Evolutionary conservation across 2,113 vertebrate genomes (phyloP), one percentile per base, ranked within the genome.

Genomic region (Pao palembangensis): DNA sequence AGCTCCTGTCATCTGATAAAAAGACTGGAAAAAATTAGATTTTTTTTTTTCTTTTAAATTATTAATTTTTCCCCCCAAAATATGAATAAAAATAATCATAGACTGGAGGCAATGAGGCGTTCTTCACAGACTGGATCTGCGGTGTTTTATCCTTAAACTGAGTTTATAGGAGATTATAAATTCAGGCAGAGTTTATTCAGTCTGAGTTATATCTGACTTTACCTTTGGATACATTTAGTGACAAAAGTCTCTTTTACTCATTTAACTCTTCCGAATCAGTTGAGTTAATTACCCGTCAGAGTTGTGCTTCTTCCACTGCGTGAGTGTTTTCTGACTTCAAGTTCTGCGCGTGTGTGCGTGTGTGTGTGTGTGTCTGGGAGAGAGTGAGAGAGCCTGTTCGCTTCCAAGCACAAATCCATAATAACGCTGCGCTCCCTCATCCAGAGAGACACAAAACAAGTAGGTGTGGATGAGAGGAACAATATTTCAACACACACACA

Each of bases 341-440:
- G 44, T 14, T 60, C 46, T 61, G 18, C 50, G 25, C 23, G 34
- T 61, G 48, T 61, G 48, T 44, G 60, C 43, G 43, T 58, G 50
- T 16, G 67, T 53, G 21, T 28, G n/a, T 28, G 41, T 55, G 52
- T 41, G 43, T 23, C 41, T 28, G 49, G 20, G 31, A 31, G 62
- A 42, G 25, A 19, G 50, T 46, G 50, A 21, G 20, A 15, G 56
- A 4, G 41, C 62, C 51, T 58, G 51, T 64, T 66, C 58, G 46
- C 38, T 31, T 72, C 17, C 51, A 46, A 69, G 44, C 66, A 69
- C 51, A 77, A 76, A 73, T 77, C 64, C 52, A 51, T 68, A 67
- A 55, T 49, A 71, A 69, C 64, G 51, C 51, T 69, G 38, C 56
- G 67, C 65, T 73, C 47, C 12, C 55, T 73, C 71, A 74, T 67